Conservation (phyloP, 2,888 invertebrate genomes). For the Trissolcus brochymenae region DNA sequence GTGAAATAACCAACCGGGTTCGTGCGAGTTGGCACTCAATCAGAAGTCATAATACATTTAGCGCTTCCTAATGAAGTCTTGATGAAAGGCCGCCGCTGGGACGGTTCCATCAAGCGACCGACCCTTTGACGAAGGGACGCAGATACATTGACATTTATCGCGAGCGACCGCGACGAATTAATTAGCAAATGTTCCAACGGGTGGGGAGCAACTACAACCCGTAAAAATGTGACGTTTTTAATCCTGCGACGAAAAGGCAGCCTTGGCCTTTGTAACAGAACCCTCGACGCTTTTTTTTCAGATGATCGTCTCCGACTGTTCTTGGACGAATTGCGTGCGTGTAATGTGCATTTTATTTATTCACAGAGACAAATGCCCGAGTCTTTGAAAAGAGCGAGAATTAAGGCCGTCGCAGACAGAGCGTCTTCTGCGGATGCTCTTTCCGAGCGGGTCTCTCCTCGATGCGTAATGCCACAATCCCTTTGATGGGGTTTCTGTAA, state of each 20-base stretch:
- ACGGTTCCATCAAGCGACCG: slow-evolving; percentile 52
- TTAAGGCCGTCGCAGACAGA: slow-evolving; percentile 31
- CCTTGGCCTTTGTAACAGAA: slow-evolving; percentile 33
- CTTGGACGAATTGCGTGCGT: slow-evolving; percentile 44
- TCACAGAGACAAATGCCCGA: slow-evolving; percentile 76
- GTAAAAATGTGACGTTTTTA: slow-evolving; percentile 41
- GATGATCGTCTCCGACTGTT: slow-evolving; percentile 15
- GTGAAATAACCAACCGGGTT: neutral
- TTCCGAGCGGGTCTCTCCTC: slow-evolving; percentile 42
- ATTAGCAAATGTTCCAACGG: slow-evolving; percentile 33
- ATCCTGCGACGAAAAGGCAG: slow-evolving; percentile 31
- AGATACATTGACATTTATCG: slow-evolving; percentile 34
- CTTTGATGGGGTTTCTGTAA: slow-evolving; percentile 77
- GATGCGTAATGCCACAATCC: slow-evolving; percentile 73
- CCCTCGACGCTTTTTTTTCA: slow-evolving; percentile 12
- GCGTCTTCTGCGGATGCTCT: slow-evolving; percentile 57
- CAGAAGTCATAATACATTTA: slow-evolving; percentile 77
- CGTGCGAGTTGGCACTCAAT: slow-evolving; percentile 68
- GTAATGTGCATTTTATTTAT: slow-evolving; percentile 75
- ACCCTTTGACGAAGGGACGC: slow-evolving; percentile 27
- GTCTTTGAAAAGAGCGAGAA: slow-evolving; percentile 44
- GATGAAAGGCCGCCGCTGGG: slow-evolving; percentile 74
- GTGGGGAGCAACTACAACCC: neutral
- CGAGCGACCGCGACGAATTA: slow-evolving; percentile 26
- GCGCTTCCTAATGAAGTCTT: slow-evolving; percentile 75